Conservation (phyloP, 2,888 invertebrate genomes). For the Lamellibrachia satsuma region DNA sequence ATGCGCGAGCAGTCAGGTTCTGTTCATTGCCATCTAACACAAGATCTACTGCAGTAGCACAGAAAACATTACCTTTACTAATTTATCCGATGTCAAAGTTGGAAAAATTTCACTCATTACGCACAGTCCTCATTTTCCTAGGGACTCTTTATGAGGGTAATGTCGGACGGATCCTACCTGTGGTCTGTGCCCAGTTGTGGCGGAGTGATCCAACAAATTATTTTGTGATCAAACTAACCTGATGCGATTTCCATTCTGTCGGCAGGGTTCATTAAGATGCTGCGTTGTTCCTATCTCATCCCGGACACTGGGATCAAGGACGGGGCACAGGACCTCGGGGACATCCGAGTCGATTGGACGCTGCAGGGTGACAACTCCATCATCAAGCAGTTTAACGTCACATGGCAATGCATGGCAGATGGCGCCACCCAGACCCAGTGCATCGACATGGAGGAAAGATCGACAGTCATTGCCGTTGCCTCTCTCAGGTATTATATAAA, state of each 20-base stretch:
- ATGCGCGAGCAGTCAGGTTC: too few relatives aligned
- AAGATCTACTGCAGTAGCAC: too few relatives aligned
- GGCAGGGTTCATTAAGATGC: conserved; percentile 1
- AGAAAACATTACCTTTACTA: too few relatives aligned
- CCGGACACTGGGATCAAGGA: conserved; percentile 17
- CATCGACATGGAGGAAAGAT: conserved; percentile 50
- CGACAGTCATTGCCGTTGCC: neutral
- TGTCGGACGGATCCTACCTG: too few relatives aligned
- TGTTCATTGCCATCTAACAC: too few relatives aligned
- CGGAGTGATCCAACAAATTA: too few relatives aligned
- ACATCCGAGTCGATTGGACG: conserved; percentile 59
- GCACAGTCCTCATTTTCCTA: too few relatives aligned
- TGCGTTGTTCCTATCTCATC: conserved; percentile 19
- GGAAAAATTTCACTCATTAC: too few relatives aligned
- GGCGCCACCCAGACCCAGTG: conserved; percentile 57
- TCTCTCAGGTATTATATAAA: neutral
- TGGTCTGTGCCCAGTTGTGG: too few relatives aligned
- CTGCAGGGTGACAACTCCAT: conserved; percentile 51
- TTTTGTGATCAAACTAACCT: neutral
- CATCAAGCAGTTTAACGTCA: conserved; percentile 59
- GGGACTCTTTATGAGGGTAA: too few relatives aligned
- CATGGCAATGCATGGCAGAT: conserved; percentile 61
- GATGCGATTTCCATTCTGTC: neutral
- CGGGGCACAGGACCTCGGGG: conserved; percentile 49
- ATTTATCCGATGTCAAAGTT: too few relatives aligned